Conservation (phyloP, 2,888 invertebrate genomes). For the Tridacna gigas region DNA sequence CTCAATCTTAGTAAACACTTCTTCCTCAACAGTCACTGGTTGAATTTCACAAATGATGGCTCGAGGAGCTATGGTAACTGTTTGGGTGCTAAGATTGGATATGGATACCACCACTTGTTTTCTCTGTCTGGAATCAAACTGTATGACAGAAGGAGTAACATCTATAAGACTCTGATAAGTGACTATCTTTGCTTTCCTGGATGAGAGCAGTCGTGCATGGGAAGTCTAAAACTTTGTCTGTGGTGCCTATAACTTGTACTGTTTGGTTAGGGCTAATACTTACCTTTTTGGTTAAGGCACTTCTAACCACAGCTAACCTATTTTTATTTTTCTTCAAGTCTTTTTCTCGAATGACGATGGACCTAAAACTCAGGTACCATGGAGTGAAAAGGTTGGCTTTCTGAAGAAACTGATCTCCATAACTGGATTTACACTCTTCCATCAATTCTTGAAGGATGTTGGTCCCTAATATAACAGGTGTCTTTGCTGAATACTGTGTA, state of each 20-base stretch:
- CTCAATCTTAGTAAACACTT: background rate
- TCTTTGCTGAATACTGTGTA: too few species aligned
- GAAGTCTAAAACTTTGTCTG: conserved; percentile 39
- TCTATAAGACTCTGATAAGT: conserved; percentile 36
- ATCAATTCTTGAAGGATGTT: conserved; percentile 31
- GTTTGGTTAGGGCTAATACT: conserved; percentile 44
- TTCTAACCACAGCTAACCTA: conserved; percentile 41
- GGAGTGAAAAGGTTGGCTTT: conserved; percentile 28
- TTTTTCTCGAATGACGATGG: conserved; percentile 29
- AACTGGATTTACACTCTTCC: too few species aligned
- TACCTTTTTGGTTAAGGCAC: conserved; percentile 31
- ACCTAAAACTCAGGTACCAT: conserved; percentile 42
- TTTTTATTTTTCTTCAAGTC: conserved; percentile 32
- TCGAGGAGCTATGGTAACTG: conserved; percentile 33
- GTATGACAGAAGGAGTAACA: conserved; percentile 29
- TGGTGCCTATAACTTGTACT: conserved; percentile 24
- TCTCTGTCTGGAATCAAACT: conserved; percentile 16
- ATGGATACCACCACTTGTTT: conserved; percentile 16
- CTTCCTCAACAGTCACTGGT: conserved; percentile 23
- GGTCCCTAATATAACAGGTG: conserved; percentile 47
- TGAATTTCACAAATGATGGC: conserved; percentile 39
- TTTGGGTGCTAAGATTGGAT: conserved; percentile 34
- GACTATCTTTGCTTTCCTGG: conserved; percentile 18
- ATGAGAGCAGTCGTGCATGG: conserved; percentile 30
- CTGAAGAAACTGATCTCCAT: conserved; percentile 44